Conservation (phyloP, 2,797 vertebrate genomes). For the Coluber constrictor region DNA sequence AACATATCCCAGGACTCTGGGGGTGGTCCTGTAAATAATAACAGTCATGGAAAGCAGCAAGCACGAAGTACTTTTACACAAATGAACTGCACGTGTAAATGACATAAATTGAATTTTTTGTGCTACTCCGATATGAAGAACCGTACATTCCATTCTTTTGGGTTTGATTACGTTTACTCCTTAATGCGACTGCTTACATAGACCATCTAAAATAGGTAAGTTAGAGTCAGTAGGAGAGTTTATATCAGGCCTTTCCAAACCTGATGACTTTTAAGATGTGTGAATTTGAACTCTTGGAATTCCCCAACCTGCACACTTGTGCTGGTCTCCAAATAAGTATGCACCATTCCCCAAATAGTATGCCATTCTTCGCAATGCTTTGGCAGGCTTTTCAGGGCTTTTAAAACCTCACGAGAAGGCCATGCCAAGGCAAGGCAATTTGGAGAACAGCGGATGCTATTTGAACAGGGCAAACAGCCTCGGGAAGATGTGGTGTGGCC, state of each 20-base stretch:
- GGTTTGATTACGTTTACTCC: background rate
- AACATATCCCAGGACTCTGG: background rate
- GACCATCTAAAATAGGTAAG: background rate
- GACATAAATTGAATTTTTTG: constrained; percentile 11
- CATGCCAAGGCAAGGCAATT: background rate
- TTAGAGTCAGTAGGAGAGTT: background rate
- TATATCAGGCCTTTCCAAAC: background rate
- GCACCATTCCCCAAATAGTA: background rate
- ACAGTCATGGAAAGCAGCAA: background rate
- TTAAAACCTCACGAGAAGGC: background rate
- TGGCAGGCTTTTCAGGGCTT: background rate
- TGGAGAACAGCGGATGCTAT: background rate
- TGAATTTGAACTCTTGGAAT: background rate
- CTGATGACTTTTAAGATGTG: background rate
- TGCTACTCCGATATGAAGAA: background rate
- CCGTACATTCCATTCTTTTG: background rate
- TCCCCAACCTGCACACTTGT: background rate
- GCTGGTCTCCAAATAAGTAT: background rate
- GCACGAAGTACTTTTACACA: background rate
- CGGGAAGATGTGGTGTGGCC: background rate
- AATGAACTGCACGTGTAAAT: background rate
- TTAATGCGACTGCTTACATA: background rate
- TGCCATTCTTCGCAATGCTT: background rate
- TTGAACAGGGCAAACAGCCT: background rate
- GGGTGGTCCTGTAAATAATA: background rate